These are phyloP conservation scores for Drosophila dives DNA, from an alignment of 2,888 invertebrate genomes.

Conservation along the genomic window DNA sequence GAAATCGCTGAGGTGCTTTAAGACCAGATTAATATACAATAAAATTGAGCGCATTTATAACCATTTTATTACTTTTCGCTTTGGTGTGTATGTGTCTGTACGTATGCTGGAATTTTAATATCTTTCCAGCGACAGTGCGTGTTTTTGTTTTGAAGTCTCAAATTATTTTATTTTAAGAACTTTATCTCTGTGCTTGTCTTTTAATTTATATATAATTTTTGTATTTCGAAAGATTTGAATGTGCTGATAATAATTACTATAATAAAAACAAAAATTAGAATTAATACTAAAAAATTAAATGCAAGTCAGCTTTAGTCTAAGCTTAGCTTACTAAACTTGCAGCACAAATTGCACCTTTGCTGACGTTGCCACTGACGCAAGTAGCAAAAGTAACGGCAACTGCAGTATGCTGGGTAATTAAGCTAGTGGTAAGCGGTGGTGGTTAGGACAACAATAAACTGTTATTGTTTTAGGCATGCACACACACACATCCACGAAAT, in stretches of 20 bases:
- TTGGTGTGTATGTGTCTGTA: not conserved
- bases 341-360: not conserved
- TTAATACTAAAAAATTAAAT: not conserved
- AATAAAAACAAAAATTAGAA: not conserved
- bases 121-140: not conserved
- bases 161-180: not conserved
- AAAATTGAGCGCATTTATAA: not conserved
- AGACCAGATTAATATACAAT: not conserved
- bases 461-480: not conserved
- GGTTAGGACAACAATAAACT: conserved; percentile 1
- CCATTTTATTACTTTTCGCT: not conserved
- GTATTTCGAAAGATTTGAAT: not conserved
- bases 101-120: not conserved
- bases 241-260: not conserved
- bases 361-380: conserved; percentile 45
- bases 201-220: not conserved
- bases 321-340: conserved; percentile 5
- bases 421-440: not conserved
- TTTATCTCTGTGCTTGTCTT: not conserved
- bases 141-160: not conserved
- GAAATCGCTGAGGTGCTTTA: not conserved
- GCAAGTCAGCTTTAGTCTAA: not conserved
- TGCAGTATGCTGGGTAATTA: conserved; percentile 13
- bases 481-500: conserved; percentile 35
- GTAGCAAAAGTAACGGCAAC: not conserved